Percentiles rank a stretch among this genome's conserved stretches.
phyloP scores from a whole-genome alignment of 2,888 invertebrate genomes.

The Rugalucina vietnamica region DNA sequence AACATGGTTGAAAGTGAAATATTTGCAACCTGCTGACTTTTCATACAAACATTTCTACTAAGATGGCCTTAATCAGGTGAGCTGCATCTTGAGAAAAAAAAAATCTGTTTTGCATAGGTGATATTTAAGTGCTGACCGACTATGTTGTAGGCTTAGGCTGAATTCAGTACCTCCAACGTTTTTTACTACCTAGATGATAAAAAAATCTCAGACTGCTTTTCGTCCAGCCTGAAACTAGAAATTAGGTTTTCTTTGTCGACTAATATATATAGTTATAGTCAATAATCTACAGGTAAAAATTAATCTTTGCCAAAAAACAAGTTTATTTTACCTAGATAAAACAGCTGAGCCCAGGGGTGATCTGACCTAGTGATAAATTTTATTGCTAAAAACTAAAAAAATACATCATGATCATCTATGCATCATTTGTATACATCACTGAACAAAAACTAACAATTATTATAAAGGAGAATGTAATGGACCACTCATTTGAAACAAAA shows the following conservation, averaged over 20 bases:
- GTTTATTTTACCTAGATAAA: conserved; percentile 9
- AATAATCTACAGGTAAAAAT: not conserved
- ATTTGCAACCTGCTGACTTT: conserved; percentile 2
- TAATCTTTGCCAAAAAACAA: conserved; percentile 8
- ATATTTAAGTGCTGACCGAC: no score
- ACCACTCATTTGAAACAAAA: no score
- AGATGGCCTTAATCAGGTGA: not conserved
- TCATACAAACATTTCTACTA: not conserved
- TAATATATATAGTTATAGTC: not conserved
- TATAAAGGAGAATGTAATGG: no score
- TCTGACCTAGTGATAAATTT: not conserved
- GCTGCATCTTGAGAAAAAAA: no score
- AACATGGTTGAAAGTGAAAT: not conserved
- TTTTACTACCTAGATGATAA: not conserved
- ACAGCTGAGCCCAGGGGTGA: not conserved
- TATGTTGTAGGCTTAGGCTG: no score
- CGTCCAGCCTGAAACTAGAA: not conserved
- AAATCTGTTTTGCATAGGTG: no score
- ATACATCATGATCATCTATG: not conserved
- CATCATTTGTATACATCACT: no score
- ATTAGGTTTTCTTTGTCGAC: not conserved
- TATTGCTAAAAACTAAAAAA: no score
- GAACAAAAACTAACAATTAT: no score
- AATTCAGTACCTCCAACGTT: not conserved
- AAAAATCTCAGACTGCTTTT: not conserved